Percentiles rank a stretch among this genome's conserved stretches.
Conservation (phyloP, 2,113 vertebrate genomes). For the Myotis lucifugus region DNA sequence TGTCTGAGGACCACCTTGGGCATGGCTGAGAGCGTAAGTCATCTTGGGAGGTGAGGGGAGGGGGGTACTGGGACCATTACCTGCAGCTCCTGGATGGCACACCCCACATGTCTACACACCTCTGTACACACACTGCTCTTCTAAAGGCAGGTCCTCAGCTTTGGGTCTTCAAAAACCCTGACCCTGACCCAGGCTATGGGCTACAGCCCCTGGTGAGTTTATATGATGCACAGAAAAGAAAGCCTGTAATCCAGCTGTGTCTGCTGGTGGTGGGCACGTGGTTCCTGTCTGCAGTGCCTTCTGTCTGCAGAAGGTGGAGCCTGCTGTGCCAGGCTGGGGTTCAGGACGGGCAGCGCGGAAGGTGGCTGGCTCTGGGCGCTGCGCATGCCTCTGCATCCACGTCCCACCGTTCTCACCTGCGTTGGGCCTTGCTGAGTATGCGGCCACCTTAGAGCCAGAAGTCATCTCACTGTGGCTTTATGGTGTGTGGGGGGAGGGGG, state of each 20-base stretch:
- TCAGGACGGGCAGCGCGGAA: too few species aligned
- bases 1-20: background rate
- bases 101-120: background rate
- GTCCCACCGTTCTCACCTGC: background rate
- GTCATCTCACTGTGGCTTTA: background rate
- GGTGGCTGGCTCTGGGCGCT: background rate
- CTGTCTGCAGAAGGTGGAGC: background rate
- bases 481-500: too few species aligned
- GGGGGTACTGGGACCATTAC: background rate
- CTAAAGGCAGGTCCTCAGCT: background rate
- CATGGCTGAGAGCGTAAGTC: background rate
- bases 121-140: background rate
- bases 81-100: background rate
- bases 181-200: background rate
- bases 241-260: fast-evolving
- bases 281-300: background rate
- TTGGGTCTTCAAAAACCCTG: background rate
- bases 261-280: background rate
- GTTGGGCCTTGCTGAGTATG: background rate
- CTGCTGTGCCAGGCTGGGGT: background rate
- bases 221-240: background rate
- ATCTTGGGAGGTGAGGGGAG: background rate
- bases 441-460: background rate
- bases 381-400: fast-evolving
- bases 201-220: too few species aligned